Evolutionary conservation across 2,888 invertebrate genomes (phyloP).

Genomic region (Lepidochitona cinerea): DNA sequence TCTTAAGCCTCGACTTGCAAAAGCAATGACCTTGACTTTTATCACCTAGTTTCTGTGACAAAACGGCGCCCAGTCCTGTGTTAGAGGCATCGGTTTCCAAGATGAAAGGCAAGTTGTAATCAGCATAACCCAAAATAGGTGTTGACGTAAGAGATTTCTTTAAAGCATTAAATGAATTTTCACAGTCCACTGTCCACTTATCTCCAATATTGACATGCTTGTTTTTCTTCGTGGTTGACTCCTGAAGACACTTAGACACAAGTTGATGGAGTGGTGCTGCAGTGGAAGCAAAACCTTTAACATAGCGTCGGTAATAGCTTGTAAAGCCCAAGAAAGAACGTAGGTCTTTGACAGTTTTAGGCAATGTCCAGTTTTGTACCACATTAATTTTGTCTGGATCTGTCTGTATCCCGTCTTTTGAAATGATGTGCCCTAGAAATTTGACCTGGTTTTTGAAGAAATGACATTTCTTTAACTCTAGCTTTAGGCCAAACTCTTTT

Average conservation of each 20-base stretch:
- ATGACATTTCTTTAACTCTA: constrained; percentile 1
- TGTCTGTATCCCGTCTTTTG: no score
- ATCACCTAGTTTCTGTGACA: constrained; percentile 2
- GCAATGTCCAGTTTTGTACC: not conserved
- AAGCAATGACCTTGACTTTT: constrained; percentile 11
- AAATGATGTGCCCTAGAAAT: no score
- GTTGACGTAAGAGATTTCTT: not conserved
- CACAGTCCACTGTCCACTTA: not conserved
- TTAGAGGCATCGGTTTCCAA: constrained; percentile 4
- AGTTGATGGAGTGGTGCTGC: not conserved
- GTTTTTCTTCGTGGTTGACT: not conserved
- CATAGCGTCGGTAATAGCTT: constrained; percentile 4
- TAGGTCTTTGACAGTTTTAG: not conserved
- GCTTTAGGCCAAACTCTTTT: constrained; percentile 6
- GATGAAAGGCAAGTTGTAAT: not conserved
- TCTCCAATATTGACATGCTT: not conserved
- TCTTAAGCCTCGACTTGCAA: constrained; percentile 12
- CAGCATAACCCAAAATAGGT: constrained; percentile 2
- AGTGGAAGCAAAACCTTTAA: constrained; percentile 4
- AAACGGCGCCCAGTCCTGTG: constrained; percentile 3
- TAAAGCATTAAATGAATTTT: not conserved
- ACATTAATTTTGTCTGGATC: no score
- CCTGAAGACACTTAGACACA: not conserved
- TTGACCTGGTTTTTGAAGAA: not conserved
- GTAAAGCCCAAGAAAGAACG: constrained; percentile 2